Base-by-base conservation (phyloP, 2,113 vertebrate species). In the Acanthisitta chloris region DNA sequence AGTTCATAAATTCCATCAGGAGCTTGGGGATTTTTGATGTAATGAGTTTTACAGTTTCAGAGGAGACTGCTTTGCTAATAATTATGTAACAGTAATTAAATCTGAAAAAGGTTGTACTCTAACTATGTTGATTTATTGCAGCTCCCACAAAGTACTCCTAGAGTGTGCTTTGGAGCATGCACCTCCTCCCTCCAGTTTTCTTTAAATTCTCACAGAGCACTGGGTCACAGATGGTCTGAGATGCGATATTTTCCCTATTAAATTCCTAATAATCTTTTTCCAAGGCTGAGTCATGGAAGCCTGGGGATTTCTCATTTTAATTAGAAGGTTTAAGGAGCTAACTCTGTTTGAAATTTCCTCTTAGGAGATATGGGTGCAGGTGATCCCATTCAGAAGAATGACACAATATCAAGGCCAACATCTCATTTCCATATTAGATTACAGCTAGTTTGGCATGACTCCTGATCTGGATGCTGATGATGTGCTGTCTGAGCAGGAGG, bases 191-290 rank as follows among this genome's bases (percentile, higher is more conserved):
- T 98, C 98, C 97, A 98, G 98, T 98, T 99, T 98, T 98, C 98
- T 98, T 98, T 98, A 99, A 99, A 98, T 98, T 98, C 98, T 97
- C 98, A 98, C 98, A 98, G 98, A 98, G 98, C 98, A 98, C 98
- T 98, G 98, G 99, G 98, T 99, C 99, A 99, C 99, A 99, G 99
- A 99, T 99, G 99, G 99, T 98, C 98, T 98, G 98, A 99, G 99
- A 98, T 98, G 98, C 93, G 98, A 99, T 99, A 99, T 99, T 99
- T 98, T 99, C 98, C 99, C 99, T 99, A 99, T 99, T 99, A 99
- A 99, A 99, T 99, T 99, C 99, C 99, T 99, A 99, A 99, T 99
- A 99, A 99, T 99, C 98, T 99, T 99, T 97, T 99, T 99, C 98
- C 74, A 95, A 98, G 98, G 97, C 98, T 98, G 99, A 99, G 98